A percentile compares a stretch with the other conserved stretches of the same genome.
Conservation (phyloP, 2,113 vertebrate genomes). For the Ictalurus furcatus region DNA sequence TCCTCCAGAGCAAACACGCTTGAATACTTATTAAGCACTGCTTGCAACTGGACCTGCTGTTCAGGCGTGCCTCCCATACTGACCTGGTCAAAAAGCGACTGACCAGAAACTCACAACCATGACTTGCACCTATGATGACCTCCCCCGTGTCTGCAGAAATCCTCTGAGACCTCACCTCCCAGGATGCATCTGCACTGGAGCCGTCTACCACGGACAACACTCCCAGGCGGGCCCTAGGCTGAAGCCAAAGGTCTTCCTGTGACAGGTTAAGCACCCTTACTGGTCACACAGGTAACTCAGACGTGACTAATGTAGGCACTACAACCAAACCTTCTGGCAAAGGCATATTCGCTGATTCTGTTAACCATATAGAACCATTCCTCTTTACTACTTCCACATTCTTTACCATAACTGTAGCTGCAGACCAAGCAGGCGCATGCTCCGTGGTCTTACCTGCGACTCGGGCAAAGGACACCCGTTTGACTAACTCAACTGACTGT, state of each 20-base stretch:
- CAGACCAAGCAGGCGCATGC: too few species aligned
- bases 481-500: neutral
- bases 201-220: neutral
- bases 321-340: conserved; percentile 4
- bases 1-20: neutral
- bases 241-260: neutral
- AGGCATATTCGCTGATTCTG: neutral
- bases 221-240: neutral
- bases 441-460: neutral
- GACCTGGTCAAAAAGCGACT: neutral
- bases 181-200: neutral
- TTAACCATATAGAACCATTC: neutral
- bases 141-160: neutral
- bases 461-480: neutral
- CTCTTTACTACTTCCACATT: too few species aligned
- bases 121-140: neutral
- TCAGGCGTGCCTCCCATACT: neutral
- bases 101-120: neutral
- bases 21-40: neutral
- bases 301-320: neutral
- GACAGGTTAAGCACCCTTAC: neutral
- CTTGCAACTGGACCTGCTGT: neutral
- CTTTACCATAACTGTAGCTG: too few species aligned
- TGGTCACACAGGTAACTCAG: neutral
- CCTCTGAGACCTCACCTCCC: neutral